These are phyloP conservation scores for Vulpes lagopus DNA, from an alignment of 2,113 vertebrate genomes.

Conservation along the genomic window DNA sequence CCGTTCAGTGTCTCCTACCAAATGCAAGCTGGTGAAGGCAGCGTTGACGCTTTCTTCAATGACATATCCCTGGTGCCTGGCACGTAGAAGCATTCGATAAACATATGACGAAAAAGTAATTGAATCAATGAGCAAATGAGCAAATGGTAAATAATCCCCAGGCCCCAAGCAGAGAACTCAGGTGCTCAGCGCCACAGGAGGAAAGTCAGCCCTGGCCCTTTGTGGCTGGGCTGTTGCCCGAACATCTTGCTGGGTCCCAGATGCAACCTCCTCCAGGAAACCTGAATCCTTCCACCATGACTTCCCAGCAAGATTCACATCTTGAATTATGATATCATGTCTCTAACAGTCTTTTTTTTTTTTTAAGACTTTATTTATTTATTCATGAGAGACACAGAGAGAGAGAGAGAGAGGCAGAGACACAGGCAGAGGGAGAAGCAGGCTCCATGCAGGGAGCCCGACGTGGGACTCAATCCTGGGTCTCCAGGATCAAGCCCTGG, in stretches of 20 bases:
- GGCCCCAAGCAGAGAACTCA: background rate
- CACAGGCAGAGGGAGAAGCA: too few relatives aligned
- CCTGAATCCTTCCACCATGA: background rate
- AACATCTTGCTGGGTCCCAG: background rate
- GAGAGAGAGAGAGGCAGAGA: too few relatives aligned
- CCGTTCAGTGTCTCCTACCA: background rate
- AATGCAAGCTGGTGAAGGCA: background rate
- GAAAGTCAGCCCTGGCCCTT: background rate
- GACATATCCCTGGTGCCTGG: too few relatives aligned
- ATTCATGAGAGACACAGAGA: too few relatives aligned
- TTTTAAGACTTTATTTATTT: too few relatives aligned
- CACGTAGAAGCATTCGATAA: background rate
- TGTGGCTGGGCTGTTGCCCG: background rate
- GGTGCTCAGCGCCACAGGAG: fast-evolving
- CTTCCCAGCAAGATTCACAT: background rate
- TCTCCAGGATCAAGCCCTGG: too few relatives aligned
- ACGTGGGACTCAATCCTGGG: too few relatives aligned
- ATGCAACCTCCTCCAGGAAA: background rate
- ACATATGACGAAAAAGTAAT: background rate
- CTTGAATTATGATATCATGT: background rate
- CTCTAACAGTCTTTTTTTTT: background rate
- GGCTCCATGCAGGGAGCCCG: too few relatives aligned
- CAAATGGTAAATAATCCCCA: background rate
- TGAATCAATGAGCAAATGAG: background rate
- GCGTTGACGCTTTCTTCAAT: background rate